A percentile compares a stretch with the other conserved stretches of the same genome.
These are phyloP conservation scores for Campylomormyrus tamandua DNA, from an alignment of 2,113 vertebrate genomes.

Conservation along the genomic window DNA sequence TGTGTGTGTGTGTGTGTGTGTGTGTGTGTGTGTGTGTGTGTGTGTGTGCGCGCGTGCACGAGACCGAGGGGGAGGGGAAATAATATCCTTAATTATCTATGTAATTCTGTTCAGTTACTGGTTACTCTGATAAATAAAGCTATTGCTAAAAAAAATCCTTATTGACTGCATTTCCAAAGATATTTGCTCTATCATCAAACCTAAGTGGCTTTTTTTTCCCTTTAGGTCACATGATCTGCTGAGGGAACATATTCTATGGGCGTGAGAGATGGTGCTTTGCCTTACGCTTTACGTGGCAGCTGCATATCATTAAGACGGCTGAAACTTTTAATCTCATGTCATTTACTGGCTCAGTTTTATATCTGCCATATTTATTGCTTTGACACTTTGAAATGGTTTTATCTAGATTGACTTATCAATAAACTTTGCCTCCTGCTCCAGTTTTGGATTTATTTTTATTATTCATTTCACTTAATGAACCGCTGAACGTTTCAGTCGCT, in stretches of 20 bases:
- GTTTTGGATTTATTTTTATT: not conserved
- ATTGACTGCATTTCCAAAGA: not conserved
- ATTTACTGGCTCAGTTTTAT: slow-evolving; percentile 52
- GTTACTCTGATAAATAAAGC: not conserved
- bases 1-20: not conserved
- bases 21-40: not conserved
- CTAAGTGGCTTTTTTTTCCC: not conserved
- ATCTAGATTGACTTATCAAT: slow-evolving; percentile 46
- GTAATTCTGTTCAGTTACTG: not conserved
- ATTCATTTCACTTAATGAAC: not conserved
- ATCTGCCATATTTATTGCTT: slow-evolving; percentile 63
- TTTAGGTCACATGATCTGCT: slow-evolving; percentile 53
- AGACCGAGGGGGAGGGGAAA: no score
- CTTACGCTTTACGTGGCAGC: slow-evolving; percentile 50
- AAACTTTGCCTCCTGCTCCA: slow-evolving; percentile 48
- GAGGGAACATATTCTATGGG: slow-evolving; percentile 40
- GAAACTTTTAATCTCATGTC: slow-evolving; percentile 36
- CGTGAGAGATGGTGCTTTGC: slow-evolving; percentile 44
- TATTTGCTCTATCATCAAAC: not conserved
- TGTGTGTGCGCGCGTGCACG: not conserved
- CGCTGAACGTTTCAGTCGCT: not conserved
- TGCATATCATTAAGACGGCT: slow-evolving; percentile 36
- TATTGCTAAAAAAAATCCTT: no score
- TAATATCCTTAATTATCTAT: not conserved
- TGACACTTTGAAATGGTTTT: slow-evolving; percentile 36